Conservation (phyloP, 2,113 vertebrate species). For the Tympanuchus pallidicinctus region DNA sequence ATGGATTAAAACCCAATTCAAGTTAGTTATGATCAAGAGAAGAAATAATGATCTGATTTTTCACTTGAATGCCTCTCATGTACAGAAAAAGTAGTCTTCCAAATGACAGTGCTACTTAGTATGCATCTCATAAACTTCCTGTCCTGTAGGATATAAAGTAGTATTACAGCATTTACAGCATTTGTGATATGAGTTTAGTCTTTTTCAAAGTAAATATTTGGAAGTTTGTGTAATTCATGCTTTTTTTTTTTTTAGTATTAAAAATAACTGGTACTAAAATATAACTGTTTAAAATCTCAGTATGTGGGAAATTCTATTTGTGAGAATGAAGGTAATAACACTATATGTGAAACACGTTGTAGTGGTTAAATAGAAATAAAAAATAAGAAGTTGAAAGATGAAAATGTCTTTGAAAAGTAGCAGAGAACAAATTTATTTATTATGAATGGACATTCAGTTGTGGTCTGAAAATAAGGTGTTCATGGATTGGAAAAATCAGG, state of each 20-base stretch:
- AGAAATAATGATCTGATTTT: constrained; percentile 30
- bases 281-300: background rate
- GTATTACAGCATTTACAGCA: background rate
- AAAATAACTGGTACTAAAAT: background rate
- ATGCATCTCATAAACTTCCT: constrained; percentile 11
- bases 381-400: constrained; percentile 33
- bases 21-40: background rate
- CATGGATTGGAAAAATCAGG: constrained; percentile 34
- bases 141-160: background rate
- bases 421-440: constrained; percentile 27
- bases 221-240: background rate
- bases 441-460: constrained; percentile 30
- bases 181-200: background rate
- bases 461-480: constrained; percentile 15
- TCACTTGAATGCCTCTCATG: constrained; percentile 1
- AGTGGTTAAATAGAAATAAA: constrained; percentile 41
- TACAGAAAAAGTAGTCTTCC: background rate
- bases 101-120: background rate
- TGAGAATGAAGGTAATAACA: constrained; percentile 24
- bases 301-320: constrained; percentile 4
- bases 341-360: background rate
- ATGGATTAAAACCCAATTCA: background rate
- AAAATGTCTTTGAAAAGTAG: constrained; percentile 15
- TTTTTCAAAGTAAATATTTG: constrained; percentile 20
- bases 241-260: background rate